Percentiles rank a stretch among this genome's conserved stretches.
These are phyloP conservation scores for Sylvia borin DNA, from an alignment of 2,797 vertebrate species.

Conservation along the genomic window DNA sequence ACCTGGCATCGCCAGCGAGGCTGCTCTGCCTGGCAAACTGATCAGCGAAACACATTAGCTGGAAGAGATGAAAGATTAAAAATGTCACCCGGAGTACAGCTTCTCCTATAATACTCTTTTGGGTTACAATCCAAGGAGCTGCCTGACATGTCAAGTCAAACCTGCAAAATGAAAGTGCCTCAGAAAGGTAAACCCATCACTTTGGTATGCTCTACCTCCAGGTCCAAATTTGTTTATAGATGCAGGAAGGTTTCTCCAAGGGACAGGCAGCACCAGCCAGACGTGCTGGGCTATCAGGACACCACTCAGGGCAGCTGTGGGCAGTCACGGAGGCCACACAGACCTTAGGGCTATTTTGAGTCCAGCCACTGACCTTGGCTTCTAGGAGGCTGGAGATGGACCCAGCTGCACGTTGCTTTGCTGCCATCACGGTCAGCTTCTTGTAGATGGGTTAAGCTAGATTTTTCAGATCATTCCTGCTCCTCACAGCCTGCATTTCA, in stretches of 20 bases:
- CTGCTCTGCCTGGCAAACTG: constrained; percentile 29
- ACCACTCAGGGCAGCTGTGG: neutral
- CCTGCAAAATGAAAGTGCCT: constrained; percentile 13
- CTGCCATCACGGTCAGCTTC: neutral
- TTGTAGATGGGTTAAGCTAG: neutral
- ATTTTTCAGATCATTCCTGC: neutral
- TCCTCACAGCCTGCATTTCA: neutral
- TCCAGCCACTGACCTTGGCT: neutral
- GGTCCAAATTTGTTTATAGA: neutral
- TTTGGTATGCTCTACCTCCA: neutral
- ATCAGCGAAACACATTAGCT: neutral
- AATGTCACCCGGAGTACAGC: constrained; percentile 18
- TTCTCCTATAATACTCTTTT: neutral
- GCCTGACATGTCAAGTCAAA: constrained; percentile 12
- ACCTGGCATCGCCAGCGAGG: neutral
- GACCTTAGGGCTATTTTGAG: neutral
- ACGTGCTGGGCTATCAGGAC: neutral
- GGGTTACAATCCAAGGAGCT: constrained; percentile 12
- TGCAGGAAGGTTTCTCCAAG: neutral
- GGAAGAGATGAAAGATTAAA: constrained; percentile 56
- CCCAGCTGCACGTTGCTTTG: neutral
- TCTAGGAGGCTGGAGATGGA: neutral
- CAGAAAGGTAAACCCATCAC: constrained; percentile 39
- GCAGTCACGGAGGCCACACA: fast-evolving
- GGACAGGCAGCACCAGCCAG: neutral